phyloP scores from a whole-genome alignment of 92 coral and sea anemone genomes.

The Zoanthus sansibaricus region DNA sequence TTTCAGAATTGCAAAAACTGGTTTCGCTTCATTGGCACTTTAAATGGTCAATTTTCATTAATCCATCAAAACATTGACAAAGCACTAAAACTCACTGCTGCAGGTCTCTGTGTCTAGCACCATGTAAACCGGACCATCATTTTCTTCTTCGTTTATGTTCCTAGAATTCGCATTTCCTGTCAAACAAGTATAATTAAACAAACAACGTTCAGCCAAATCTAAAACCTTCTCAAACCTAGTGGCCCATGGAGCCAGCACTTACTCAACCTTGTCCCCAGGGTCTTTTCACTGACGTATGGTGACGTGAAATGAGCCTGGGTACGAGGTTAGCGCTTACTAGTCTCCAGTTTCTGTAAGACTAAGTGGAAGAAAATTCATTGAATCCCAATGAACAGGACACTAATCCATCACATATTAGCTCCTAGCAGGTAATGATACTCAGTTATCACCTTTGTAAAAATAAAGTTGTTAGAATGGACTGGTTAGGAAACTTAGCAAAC shows the following conservation, averaged over 20 bases:
- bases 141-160: not conserved
- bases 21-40: too few species aligned
- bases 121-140: conserved; percentile 26
- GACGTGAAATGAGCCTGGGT: too few species aligned
- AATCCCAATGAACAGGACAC: not conserved
- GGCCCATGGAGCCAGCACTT: too few species aligned
- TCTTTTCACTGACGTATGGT: too few species aligned
- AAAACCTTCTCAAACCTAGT: not conserved
- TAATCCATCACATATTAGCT: not conserved
- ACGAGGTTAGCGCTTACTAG: too few species aligned
- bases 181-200: not conserved
- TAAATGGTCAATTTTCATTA: too few species aligned
- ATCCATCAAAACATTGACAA: not conserved
- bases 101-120: conserved; percentile 10
- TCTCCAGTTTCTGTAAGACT: too few species aligned
- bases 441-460: not conserved
- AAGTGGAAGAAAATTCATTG: too few species aligned
- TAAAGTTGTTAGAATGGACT: too few species aligned
- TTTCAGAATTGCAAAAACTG: too few species aligned
- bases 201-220: not conserved
- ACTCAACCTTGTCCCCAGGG: too few species aligned
- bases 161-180: not conserved
- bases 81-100: not conserved
- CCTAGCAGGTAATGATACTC: not conserved
- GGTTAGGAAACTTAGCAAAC: too few species aligned